Evolutionary conservation across 2,797 vertebrate species (phyloP), one percentile per base, ranked within the genome.

Genomic region (Thunnus albacares): DNA sequence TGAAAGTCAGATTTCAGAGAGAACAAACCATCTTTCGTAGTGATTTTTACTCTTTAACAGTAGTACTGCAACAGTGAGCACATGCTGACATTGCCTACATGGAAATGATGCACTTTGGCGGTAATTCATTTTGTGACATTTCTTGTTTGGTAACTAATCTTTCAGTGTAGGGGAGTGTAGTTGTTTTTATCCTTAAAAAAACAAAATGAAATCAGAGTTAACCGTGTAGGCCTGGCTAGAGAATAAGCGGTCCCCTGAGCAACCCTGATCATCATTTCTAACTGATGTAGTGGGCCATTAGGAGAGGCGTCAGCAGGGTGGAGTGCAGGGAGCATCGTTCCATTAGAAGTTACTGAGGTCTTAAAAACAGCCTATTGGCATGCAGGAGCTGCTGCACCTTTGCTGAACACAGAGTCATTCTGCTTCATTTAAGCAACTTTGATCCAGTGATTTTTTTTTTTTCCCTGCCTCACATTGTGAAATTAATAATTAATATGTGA

Each of bases 401-500:
- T 85, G 77, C 86, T 71, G 70, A 83, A 79, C 83, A 74, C 84
- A 80, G 51, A 81, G 55, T 88, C 85, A 81, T 93, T 93, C 86
- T 83, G 87, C 89, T 90, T 93, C 85, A 91, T 91, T 95, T 93
- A 85, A 90, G 79, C 83, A 84, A 79, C 87, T 93, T 90, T 93
- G 91, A 95, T 92, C 88, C 84, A 62, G 62, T 68, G 65, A 83
- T 85, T 83, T 79, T 68, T 80, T 75, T 70, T 78, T 68, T 64
- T 53, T 55, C 79, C 79, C 18, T 87, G 72, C 72, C 75, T 89
- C 84, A 88, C 87, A 90, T 87, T 88, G 89, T 85, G 84, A 91
- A 91, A 93, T 95, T 86, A 93, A 95, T 94, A 90, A 95, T 94
- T 91, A 91, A 95, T 93, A 84, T 59, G 78, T 90, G 90, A 92